Conservation (phyloP, 2,797 vertebrate genomes). For the Telmatherina bonti region DNA sequence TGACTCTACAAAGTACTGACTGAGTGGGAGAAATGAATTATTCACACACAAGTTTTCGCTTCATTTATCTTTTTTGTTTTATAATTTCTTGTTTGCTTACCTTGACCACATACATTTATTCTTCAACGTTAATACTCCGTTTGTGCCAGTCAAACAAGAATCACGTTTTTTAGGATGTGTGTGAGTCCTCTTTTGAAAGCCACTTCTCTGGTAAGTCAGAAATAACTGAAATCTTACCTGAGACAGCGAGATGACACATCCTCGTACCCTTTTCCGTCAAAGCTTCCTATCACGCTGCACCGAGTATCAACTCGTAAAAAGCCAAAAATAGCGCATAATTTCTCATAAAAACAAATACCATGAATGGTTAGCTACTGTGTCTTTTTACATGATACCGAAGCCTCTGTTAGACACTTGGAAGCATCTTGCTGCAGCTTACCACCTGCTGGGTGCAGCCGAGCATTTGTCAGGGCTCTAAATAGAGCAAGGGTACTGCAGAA, state of each 20-base stretch:
- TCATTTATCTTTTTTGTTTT: too few relatives aligned
- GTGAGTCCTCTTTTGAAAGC: too few relatives aligned
- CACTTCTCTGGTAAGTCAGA: too few relatives aligned
- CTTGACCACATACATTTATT: too few relatives aligned
- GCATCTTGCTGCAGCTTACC: conserved; percentile 28
- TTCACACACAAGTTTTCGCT: too few relatives aligned
- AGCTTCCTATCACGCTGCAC: neutral
- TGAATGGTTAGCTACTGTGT: conserved; percentile 21
- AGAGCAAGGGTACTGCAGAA: conserved; percentile 55
- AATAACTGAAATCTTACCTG: neutral
- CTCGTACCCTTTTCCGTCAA: neutral
- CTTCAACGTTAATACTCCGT: too few relatives aligned
- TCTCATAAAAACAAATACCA: conserved; percentile 18
- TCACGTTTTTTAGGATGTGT: too few relatives aligned
- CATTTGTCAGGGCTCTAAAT: conserved; percentile 77
- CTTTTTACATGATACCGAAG: conserved; percentile 24
- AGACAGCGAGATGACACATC: neutral
- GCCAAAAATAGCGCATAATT: conserved; percentile 9
- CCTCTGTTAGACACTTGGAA: neutral
- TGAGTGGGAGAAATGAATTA: too few relatives aligned
- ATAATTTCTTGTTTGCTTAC: too few relatives aligned
- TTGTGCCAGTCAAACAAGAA: too few relatives aligned
- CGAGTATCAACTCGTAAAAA: conserved; percentile 3
- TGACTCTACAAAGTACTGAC: too few relatives aligned
- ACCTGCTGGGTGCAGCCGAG: conserved; percentile 69